Conservation (phyloP, 2,888 invertebrate species). For the Venustoraphidia nigricollis region DNA sequence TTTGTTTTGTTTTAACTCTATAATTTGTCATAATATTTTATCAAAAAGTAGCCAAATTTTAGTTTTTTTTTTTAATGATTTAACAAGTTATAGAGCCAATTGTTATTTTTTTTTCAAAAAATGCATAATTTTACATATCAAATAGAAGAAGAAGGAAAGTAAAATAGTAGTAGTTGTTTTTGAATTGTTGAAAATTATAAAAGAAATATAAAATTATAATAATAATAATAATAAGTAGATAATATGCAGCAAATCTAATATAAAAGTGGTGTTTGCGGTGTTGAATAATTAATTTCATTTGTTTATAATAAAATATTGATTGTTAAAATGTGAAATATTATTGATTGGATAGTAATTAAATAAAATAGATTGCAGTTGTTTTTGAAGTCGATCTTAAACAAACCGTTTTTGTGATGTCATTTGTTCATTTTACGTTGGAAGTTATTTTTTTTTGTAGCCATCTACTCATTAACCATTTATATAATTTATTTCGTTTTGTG, state of each 20-base stretch:
- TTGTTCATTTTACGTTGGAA: too few species aligned
- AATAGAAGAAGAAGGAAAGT: too few species aligned
- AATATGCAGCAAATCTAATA: conserved; percentile 29
- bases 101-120: not conserved
- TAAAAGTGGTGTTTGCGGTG: conserved; percentile 29
- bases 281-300: conserved; percentile 14
- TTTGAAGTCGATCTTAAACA: too few species aligned
- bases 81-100: conserved; percentile 10
- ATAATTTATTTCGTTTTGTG: too few species aligned
- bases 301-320: too few species aligned
- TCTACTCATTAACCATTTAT: too few species aligned
- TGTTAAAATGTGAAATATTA: too few species aligned
- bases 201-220: conserved; percentile 13
- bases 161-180: too few species aligned
- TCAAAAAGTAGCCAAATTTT: not conserved
- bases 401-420: too few species aligned
- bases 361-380: too few species aligned
- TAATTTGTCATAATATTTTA: conserved; percentile 7
- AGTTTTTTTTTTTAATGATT: not conserved
- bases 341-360: too few species aligned
- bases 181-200: conserved; percentile 7
- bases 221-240: conserved; percentile 13
- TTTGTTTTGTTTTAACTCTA: conserved; percentile 5
- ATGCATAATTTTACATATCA: not conserved
- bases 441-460: too few species aligned